Base-by-base conservation (phyloP, 2,888 invertebrate species). In the Syrista parreyssii region DNA sequence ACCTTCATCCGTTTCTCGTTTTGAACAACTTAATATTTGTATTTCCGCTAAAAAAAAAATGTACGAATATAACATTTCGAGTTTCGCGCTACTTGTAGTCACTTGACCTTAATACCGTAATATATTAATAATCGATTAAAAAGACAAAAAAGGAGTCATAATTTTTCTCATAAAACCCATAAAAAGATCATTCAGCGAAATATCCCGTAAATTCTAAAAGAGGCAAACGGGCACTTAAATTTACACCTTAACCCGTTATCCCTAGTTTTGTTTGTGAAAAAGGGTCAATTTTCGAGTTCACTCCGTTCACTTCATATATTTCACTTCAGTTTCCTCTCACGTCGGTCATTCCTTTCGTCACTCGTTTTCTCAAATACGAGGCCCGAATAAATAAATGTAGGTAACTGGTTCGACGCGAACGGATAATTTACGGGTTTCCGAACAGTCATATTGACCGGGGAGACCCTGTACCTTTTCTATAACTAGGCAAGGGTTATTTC, bases 351-450 rank as follows among this genome's bases (percentile, higher is more conserved):
- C 15, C 55, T 55, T 15, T 55, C 55, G 55, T 55, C 55, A 55
- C 55, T 55, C 55, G 6, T 55, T 55, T 23, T 55, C 55, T 55
- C 55, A 23, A 15, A 23, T 55, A 55, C 55, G 55, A 82, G 81
- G 78, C 79, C 79, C 74, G 75, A 55, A 73, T 78, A 68, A 69
- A 74, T 75, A 80, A 78, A 69, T 75, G 68, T 73, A 80, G 81
- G 81, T 82, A 84, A 86, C 86, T 84, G 82, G 85, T 86, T 82
- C 82, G 80, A 75, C 74, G 71, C 78, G 78, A 83, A 81, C 78
- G 83, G 81, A 83, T 86, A 84, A 85, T 86, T 86, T 86, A 86
- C 80, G 83, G 77, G 75, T 81, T 80, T 55, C 23, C 76, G 78
- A 79, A 83, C 76, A 76, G 72, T 73, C 40, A 55, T 55, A 55